A percentile compares a stretch with the other conserved stretches of the same genome.
Evolutionary conservation across 2,113 vertebrate genomes (phyloP).

Genomic region (Rallus limicola): DNA sequence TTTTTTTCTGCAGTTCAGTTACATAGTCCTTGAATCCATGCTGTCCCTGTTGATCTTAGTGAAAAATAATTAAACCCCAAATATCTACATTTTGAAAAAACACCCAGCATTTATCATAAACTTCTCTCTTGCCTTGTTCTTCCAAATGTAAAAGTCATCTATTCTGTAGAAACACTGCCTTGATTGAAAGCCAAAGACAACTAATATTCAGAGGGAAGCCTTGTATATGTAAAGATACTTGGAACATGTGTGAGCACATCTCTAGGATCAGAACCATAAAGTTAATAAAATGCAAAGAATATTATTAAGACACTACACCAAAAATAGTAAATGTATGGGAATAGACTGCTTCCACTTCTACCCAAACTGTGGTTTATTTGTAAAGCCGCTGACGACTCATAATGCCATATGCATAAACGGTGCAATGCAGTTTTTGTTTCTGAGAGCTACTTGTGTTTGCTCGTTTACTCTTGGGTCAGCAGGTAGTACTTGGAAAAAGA

Average conservation of each 20-base stretch:
- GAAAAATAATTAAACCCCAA: background rate
- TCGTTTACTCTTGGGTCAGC: background rate
- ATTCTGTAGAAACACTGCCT: background rate
- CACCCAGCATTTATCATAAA: background rate
- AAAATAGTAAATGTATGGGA: background rate
- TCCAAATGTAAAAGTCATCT: background rate
- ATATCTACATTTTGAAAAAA: background rate
- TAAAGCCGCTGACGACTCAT: background rate
- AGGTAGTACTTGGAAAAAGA: background rate
- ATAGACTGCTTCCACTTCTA: background rate
- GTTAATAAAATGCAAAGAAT: background rate
- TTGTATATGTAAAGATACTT: background rate
- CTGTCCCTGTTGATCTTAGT: background rate
- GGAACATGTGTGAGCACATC: background rate
- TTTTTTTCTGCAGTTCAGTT: background rate
- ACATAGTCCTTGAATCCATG: background rate
- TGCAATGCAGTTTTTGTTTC: accelerated
- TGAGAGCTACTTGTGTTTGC: background rate
- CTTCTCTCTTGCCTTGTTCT: background rate
- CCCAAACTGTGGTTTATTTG: background rate
- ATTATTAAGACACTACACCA: background rate
- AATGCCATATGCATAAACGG: background rate
- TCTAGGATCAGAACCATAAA: background rate
- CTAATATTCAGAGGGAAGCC: background rate
- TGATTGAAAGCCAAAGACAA: background rate